These are phyloP conservation scores for Microtus oregoni DNA, from an alignment of 2,113 vertebrate genomes.

Conservation along the genomic window DNA sequence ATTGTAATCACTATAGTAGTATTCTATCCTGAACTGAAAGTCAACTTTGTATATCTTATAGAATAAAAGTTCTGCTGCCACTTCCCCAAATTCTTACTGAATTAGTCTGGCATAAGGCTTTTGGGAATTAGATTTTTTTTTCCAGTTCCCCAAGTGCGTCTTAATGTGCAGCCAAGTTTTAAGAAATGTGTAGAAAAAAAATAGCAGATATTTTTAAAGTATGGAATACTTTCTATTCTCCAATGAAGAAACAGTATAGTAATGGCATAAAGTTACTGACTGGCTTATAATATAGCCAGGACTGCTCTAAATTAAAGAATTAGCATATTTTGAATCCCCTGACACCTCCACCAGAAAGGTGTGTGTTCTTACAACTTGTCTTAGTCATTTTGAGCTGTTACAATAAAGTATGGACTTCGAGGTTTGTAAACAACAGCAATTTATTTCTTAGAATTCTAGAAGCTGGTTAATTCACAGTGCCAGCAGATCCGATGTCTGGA, in stretches of 20 bases:
- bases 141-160: neutral
- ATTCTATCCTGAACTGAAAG: neutral
- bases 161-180: slow-evolving; percentile 18
- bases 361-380: neutral
- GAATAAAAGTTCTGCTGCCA: slow-evolving; percentile 35
- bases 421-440: neutral
- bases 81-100: slow-evolving; percentile 54
- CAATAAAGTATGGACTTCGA: neutral
- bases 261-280: neutral
- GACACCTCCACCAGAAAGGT: neutral
- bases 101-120: slow-evolving; percentile 14
- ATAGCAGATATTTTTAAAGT: slow-evolving; percentile 36
- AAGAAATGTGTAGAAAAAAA: slow-evolving; percentile 53
- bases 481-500: neutral
- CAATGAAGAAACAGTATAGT: neutral
- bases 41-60: neutral
- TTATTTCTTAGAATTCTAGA: neutral
- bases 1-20: neutral
- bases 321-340: neutral
- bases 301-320: neutral
- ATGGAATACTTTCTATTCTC: neutral
- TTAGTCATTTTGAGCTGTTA: neutral
- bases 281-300: neutral
- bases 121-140: slow-evolving; percentile 36
- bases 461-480: neutral